These are phyloP conservation scores for Drosophila sp. DNA, from an alignment of 1,140 invertebrate species.

Conservation along the genomic window DNA sequence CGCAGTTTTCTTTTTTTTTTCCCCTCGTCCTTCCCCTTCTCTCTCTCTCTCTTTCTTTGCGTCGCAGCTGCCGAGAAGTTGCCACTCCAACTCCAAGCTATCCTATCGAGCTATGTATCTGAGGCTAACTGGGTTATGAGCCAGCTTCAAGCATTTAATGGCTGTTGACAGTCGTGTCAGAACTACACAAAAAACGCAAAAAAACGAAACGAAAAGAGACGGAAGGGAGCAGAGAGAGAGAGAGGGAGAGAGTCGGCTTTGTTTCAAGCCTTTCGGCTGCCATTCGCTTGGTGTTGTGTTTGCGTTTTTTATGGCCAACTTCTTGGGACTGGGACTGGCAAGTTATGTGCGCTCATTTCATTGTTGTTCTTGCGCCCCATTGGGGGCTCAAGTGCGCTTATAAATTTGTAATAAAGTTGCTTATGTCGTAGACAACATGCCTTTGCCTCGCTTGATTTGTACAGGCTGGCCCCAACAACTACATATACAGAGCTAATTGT, in stretches of 20 bases:
- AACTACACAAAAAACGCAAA: constrained; percentile 40
- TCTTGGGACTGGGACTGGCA: constrained; percentile 40
- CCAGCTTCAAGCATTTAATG: constrained; percentile 77
- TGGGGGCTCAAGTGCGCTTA: constrained; percentile 71
- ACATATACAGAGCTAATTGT: constrained; percentile 61
- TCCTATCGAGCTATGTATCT: constrained; percentile 16
- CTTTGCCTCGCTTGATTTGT: constrained; percentile 35
- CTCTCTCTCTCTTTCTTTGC: neutral
- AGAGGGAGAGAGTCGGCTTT: constrained; percentile 10
- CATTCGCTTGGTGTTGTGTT: constrained; percentile 3
- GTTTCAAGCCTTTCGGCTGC: constrained; percentile 46
- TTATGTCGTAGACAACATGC: constrained; percentile 33
- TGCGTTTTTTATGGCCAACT: constrained; percentile 66
- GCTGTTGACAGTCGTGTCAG: constrained; percentile 81
- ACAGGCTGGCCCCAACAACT: constrained; percentile 3
- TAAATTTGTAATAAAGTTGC: constrained; percentile 76
- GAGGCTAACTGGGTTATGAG: constrained; percentile 60
- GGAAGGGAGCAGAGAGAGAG: neutral
- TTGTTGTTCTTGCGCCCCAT: constrained; percentile 51
- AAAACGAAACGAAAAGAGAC: neutral
- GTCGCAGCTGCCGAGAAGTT: constrained; percentile 55
- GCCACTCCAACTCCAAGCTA: constrained; percentile 25
- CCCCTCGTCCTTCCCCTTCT: too few relatives aligned
- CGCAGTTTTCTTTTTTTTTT: constrained; percentile 47
- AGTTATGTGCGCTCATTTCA: constrained; percentile 72